phyloP scores from a whole-genome alignment of 2,888 invertebrate species.

The Ramazzottius varieornatus region DNA sequence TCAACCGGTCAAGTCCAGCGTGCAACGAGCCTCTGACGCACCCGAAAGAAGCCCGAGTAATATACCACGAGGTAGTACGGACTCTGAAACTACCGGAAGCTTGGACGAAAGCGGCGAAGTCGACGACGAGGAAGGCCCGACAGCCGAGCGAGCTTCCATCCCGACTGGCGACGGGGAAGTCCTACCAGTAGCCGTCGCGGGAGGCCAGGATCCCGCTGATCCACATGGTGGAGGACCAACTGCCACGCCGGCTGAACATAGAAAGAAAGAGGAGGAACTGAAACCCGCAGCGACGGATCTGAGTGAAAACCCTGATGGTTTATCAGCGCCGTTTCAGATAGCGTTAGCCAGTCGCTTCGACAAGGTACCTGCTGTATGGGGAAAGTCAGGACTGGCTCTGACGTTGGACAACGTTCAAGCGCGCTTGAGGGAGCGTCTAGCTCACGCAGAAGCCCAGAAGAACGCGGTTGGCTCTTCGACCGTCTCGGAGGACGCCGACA shows the following conservation, averaged over 20 bases:
- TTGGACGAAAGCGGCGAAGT: too few relatives aligned
- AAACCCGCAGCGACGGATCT: neutral
- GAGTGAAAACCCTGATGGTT: neutral
- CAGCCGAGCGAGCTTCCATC: too few relatives aligned
- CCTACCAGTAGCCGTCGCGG: too few relatives aligned
- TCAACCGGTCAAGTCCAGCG: too few relatives aligned
- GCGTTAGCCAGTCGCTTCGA: neutral
- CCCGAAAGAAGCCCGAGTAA: too few relatives aligned
- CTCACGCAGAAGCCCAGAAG: neutral
- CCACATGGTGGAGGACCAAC: neutral
- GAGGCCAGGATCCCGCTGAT: too few relatives aligned
- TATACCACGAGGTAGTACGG: too few relatives aligned
- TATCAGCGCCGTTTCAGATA: neutral
- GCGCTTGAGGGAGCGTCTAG: neutral
- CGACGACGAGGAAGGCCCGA: too few relatives aligned
- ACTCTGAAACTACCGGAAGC: too few relatives aligned
- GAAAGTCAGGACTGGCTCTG: neutral
- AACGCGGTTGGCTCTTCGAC: neutral
- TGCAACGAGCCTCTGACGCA: too few relatives aligned
- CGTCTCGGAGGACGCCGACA: neutral
- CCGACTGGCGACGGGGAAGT: too few relatives aligned
- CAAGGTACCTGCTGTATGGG: neutral
- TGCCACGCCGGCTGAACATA: neutral
- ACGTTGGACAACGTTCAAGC: neutral
- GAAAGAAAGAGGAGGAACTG: neutral